Base-by-base conservation (phyloP, 2,888 invertebrate species). In the Altica lythri region DNA sequence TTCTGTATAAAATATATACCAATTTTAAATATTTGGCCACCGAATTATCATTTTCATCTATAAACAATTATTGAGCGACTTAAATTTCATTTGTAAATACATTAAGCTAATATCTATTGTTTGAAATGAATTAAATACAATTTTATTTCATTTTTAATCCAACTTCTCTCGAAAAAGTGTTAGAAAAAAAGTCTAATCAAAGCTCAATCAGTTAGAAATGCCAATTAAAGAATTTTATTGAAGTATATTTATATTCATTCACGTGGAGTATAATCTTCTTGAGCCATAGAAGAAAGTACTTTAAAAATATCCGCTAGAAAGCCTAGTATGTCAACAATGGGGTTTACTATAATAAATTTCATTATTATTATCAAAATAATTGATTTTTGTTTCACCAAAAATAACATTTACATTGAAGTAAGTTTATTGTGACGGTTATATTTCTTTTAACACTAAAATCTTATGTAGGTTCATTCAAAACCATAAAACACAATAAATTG, bases 181-280 rank as follows among this genome's bases (percentile, higher is more conserved):
- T 34, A 50, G 44, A 45, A 30, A 38, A 53, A 53, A 50, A 44
- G 38, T 50, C 5, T 18, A 40, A 40, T 40, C 34, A 30, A 37
- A 38, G 27, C 27, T 48, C 27, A 38, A 18, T 27, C 18, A 48
- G 38, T 17, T 22, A 40, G 30, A 48, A 48, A 48, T 40, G 22
- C 37, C 30, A 45, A 37, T 16, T 38, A 29, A 40, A 49, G 40
- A 38, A 22, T 54, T 27, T 50, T 52, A 53, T 47, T 42, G 53
- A 32, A 49, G 22, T 49, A 32, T 57, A 53, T 57, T 51, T 51
- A 66, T 64, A 53, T 57, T 51, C 53, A 66, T 64, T 66, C 66
- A 59, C 55, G 49, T 59, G 53, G 61, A 60, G 66, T 67, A 61
- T 61, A 65, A 68, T 65, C 67, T 44, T 57, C 55, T 45, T 61